phyloP scores from a whole-genome alignment of 2,113 vertebrate genomes.

The Semnornis frantzii region DNA sequence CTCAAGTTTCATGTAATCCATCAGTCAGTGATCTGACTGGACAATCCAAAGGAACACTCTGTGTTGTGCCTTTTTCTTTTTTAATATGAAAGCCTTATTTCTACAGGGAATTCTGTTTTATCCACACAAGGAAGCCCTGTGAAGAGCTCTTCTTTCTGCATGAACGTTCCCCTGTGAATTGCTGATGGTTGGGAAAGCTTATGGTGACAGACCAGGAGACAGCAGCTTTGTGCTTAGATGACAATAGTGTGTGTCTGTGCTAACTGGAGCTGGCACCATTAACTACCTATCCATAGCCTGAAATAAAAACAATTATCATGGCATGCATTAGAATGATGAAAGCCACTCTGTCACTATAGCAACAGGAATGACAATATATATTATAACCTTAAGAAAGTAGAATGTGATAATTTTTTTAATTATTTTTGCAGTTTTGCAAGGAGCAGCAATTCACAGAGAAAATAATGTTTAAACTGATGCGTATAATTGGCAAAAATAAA shows the following conservation, averaged over 20 bases:
- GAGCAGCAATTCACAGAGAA: background rate
- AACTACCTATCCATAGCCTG: slow-evolving; percentile 30
- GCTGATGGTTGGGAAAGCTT: slow-evolving; percentile 29
- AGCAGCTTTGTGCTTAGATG: slow-evolving; percentile 37
- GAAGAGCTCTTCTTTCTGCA: slow-evolving; percentile 15
- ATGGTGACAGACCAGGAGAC: slow-evolving; percentile 1
- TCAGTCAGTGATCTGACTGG: background rate
- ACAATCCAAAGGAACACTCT: background rate
- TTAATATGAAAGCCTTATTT: background rate
- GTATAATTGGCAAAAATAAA: background rate
- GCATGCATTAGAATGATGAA: slow-evolving; percentile 38
- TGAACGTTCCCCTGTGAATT: slow-evolving; percentile 26
- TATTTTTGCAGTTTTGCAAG: background rate
- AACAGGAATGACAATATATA: slow-evolving; percentile 13
- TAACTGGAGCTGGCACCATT: slow-evolving; percentile 43
- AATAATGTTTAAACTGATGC: background rate
- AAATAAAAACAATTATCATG: slow-evolving; percentile 45
- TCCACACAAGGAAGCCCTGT: background rate
- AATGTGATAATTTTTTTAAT: background rate
- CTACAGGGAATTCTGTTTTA: slow-evolving; percentile 35
- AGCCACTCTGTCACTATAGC: slow-evolving; percentile 54
- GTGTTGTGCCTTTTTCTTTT: background rate
- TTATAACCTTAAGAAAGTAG: slow-evolving; percentile 25
- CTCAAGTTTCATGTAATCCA: background rate
- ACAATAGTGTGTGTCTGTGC: slow-evolving; percentile 30